These are phyloP conservation scores for Euura saliciscinereae DNA, from an alignment of 1,140 invertebrate species.

Conservation along the genomic window DNA sequence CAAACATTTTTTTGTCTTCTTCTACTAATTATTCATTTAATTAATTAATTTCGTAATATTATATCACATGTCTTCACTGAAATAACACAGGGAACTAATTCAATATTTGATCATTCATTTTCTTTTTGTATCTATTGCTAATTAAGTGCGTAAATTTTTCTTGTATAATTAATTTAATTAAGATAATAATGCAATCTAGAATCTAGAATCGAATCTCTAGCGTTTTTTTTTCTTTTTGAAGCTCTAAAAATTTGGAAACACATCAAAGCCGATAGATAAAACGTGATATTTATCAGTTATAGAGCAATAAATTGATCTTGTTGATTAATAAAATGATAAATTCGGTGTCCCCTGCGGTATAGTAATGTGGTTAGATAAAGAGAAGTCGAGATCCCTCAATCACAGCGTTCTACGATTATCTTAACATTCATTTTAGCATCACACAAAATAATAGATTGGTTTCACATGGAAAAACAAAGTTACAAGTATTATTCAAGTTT, in stretches of 20 bases:
- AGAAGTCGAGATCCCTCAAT: background rate
- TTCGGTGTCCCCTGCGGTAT: background rate
- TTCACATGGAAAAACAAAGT: background rate
- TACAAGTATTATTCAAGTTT: background rate
- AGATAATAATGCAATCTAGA: background rate
- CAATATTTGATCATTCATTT: background rate
- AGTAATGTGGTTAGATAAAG: background rate
- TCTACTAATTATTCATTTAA: background rate
- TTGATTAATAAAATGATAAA: background rate
- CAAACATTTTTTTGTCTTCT: too few species aligned
- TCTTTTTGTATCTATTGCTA: background rate
- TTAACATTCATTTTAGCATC: too few species aligned
- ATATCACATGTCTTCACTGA: background rate
- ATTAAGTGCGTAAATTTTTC: background rate
- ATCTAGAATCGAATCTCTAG: background rate
- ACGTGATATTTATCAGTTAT: background rate
- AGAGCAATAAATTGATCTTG: background rate
- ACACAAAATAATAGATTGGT: background rate
- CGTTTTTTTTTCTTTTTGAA: background rate
- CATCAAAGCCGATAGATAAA: background rate
- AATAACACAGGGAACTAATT: conserved; percentile 2
- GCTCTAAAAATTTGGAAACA: background rate
- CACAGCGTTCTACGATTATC: background rate
- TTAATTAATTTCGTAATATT: conserved; percentile 4
- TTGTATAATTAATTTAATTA: background rate